Evolutionary conservation across 2,888 invertebrate genomes (phyloP), one percentile per base, ranked within the genome.

Genomic region (Nebria brevicollis): DNA sequence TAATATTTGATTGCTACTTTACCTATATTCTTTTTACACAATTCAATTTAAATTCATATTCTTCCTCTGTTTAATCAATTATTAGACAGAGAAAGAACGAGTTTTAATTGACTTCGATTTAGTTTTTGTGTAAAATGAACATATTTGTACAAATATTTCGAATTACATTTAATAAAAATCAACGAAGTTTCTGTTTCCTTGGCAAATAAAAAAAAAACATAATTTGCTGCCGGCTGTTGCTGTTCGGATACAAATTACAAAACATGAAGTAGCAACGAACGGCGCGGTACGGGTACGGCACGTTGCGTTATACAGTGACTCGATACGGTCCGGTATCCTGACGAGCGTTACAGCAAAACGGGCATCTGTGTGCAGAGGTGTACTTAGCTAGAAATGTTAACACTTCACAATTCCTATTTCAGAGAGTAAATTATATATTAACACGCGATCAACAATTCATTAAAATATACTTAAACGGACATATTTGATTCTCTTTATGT

Each of bases 221-320:
- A 54, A 54, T 54, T 54, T 54, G 54, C 54, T 54, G 54, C 54
- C 54, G 54, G 54, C 54, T 54, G 54, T 54, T 34, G 54, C 13
- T 54, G 54, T 54, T 54, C 54, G 54, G 54, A 8, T 54, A 54
- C 54, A 54, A 54, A 54, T 54, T 54, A 54, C 54, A 54, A 54
- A 54, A 54, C 54, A 54, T 13, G 13, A 68, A 68, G 68, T 68
- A 11, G 20, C 68, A 68, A 25, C 68, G 20, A 2, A 68, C 68
- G 25, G 68, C 20, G 13, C 26, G 72, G 72, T 72, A 26, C 41
- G n/a, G 41, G 72, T 72, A 26, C 54, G 41, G 68, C 68, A 43
- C 74, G 43, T 41, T 43, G n/a, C 74, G 74, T n/a, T n/a, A 65
- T 43, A 77, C 25, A 26, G 26, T 66, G 75, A 66, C 68, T 20